These are phyloP conservation scores for Nomada goodeniana DNA, from an alignment of 2,888 invertebrate genomes.

Conservation along the genomic window DNA sequence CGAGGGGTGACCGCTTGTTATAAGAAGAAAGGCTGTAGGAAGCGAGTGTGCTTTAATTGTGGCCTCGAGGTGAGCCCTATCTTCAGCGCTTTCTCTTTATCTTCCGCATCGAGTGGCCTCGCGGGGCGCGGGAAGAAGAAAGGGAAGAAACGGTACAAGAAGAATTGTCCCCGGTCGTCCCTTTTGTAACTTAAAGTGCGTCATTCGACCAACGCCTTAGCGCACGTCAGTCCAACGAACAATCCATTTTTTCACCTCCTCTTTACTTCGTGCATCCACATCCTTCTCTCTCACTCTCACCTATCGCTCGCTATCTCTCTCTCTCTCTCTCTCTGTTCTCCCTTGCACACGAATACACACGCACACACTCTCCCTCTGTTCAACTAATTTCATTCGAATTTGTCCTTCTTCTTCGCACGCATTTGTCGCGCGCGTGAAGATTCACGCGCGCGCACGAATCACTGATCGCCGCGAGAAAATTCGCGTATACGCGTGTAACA, in stretches of 20 bases:
- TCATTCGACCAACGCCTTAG: constrained; percentile 82
- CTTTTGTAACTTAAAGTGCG: constrained; percentile 79
- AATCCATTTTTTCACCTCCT: constrained; percentile 49
- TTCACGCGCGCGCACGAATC: constrained; percentile 36
- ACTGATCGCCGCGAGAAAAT: constrained; percentile 16
- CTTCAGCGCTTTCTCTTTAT: constrained; percentile 41
- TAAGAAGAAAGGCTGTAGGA: constrained; percentile 25
- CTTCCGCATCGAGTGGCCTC: constrained; percentile 54
- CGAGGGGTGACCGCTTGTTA: constrained; percentile 55
- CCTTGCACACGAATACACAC: constrained; percentile 1
- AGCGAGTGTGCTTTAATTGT: constrained; percentile 52
- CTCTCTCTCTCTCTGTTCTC: constrained; percentile 30
- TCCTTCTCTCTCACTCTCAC: constrained; percentile 31
- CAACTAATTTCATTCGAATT: constrained; percentile 25
- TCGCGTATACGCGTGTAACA: constrained; percentile 40
- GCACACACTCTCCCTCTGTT: constrained; percentile 17
- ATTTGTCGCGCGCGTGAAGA: constrained; percentile 23
- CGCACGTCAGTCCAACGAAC: constrained; percentile 82
- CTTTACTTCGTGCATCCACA: constrained; percentile 14
- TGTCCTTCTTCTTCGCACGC: constrained; percentile 19
- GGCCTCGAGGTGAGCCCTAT: constrained; percentile 59
- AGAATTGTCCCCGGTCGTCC: constrained; percentile 78
- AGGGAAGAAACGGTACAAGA: constrained; percentile 67
- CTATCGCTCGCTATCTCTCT: constrained; percentile 12
- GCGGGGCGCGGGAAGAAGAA: constrained; percentile 69